A percentile compares a stretch with the other conserved stretches of the same genome.
phyloP scores from a whole-genome alignment of 2,888 invertebrate species.

The Chloroclystis v-ata region DNA sequence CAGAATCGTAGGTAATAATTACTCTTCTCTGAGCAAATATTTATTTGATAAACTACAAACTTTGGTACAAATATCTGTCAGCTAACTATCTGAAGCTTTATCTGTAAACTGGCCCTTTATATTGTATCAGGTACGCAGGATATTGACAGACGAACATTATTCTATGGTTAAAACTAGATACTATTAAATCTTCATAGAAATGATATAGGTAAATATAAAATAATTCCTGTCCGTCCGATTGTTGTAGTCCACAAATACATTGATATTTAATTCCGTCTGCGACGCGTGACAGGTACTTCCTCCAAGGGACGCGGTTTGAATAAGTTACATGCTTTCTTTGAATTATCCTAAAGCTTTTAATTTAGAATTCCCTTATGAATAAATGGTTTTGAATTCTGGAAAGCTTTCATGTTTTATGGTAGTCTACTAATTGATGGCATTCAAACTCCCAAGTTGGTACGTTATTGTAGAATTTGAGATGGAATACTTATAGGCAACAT shows the following conservation, averaged over 20 bases:
- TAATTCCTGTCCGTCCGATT: constrained; percentile 6
- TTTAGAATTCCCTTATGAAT: constrained; percentile 17
- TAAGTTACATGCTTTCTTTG: constrained; percentile 48
- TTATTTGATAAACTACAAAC: no score
- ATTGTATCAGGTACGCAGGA: no score
- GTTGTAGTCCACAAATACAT: constrained; percentile 53
- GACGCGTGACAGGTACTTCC: constrained; percentile 68
- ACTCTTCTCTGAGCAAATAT: background rate
- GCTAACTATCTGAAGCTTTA: no score
- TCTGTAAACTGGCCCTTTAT: no score
- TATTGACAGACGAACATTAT: no score
- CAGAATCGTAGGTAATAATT: background rate
- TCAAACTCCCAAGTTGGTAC: no score
- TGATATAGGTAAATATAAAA: background rate
- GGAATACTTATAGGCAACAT: no score
- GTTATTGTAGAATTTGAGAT: no score
- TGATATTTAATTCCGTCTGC: constrained; percentile 70
- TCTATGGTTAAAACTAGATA: no score
- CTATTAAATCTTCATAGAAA: background rate
- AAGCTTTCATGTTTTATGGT: background rate
- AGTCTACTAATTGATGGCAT: no score
- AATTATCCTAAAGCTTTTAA: constrained; percentile 28
- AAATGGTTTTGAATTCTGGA: background rate
- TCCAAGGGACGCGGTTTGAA: constrained; percentile 59
- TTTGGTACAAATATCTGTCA: no score